Conservation (phyloP, 2,888 invertebrate species). For the Dynastes maya region DNA sequence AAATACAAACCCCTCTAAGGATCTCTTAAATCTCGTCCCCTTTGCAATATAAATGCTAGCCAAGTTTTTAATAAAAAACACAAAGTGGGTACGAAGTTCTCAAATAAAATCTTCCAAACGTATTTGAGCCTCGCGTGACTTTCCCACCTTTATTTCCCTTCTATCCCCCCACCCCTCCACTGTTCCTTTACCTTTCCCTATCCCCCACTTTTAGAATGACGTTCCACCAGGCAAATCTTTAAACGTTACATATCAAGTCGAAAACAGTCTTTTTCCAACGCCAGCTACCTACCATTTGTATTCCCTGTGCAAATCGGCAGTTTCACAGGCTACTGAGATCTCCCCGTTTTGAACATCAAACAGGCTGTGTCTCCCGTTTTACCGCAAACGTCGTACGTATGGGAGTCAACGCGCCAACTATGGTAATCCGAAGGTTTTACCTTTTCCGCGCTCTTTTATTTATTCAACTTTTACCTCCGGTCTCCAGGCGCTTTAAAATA, state of each 20-base stretch:
- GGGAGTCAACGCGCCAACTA: neutral
- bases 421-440: conserved; percentile 16
- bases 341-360: conserved; percentile 35
- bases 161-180: too few species aligned
- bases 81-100: conserved; percentile 65
- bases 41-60: conserved; percentile 20
- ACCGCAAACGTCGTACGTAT: neutral
- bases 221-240: too few species aligned
- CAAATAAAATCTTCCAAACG: conserved; percentile 64
- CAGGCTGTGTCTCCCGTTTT: neutral
- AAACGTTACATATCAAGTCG: neutral
- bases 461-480: conserved; percentile 11
- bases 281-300: conserved; percentile 61
- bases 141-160: neutral
- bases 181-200: neutral
- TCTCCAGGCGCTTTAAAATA: conserved; percentile 12
- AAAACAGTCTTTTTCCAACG: too few species aligned
- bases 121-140: conserved; percentile 50
- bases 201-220: neutral
- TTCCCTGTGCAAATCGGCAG: conserved; percentile 63
- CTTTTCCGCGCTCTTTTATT: conserved; percentile 18
- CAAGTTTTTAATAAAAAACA: conserved; percentile 58
- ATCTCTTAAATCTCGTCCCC: neutral
- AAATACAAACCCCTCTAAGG: neutral
- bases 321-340: conserved; percentile 67